Percentiles rank a stretch among this genome's conserved stretches.
phyloP scores from a whole-genome alignment of 37 sponge, comb jelly and placozoan genomes.

The Beroe forskalii region DNA sequence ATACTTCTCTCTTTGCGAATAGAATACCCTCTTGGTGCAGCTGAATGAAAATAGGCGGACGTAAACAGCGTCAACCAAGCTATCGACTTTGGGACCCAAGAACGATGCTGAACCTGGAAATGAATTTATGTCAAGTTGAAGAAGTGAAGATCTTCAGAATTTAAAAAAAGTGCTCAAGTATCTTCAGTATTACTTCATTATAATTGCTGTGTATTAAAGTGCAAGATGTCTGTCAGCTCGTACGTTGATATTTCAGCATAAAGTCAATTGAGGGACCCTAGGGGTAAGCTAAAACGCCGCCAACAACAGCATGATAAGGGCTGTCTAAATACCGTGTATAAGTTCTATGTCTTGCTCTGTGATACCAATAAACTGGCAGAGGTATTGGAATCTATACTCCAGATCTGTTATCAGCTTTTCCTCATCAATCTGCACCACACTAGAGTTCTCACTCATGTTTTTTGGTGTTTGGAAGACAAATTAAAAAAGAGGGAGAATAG shows the following conservation, averaged over 20 bases:
- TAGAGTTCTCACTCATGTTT: no score
- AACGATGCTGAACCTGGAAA: conserved; percentile 14
- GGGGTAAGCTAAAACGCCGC: no score
- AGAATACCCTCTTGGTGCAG: conserved; percentile 44
- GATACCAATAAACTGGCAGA: conserved; percentile 18
- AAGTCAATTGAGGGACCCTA: no score
- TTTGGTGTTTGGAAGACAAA: no score
- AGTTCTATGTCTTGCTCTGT: background rate
- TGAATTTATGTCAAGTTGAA: no score
- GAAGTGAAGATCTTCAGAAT: no score
- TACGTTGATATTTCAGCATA: no score
- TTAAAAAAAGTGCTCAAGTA: no score
- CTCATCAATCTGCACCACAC: conserved; percentile 11
- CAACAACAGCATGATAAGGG: no score
- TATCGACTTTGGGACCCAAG: background rate
- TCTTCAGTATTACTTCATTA: no score
- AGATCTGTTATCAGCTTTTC: conserved; percentile 40
- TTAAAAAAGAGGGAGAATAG: no score
- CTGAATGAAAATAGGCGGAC: conserved; percentile 10
- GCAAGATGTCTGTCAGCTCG: background rate
- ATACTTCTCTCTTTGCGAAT: background rate
- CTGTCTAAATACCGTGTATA: background rate
- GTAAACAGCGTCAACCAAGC: conserved; percentile 52
- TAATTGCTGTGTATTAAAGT: background rate
- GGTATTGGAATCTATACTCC: conserved; percentile 2